Evolutionary conservation across 2,888 invertebrate species (phyloP).

Genomic region (Macaria liturata): DNA sequence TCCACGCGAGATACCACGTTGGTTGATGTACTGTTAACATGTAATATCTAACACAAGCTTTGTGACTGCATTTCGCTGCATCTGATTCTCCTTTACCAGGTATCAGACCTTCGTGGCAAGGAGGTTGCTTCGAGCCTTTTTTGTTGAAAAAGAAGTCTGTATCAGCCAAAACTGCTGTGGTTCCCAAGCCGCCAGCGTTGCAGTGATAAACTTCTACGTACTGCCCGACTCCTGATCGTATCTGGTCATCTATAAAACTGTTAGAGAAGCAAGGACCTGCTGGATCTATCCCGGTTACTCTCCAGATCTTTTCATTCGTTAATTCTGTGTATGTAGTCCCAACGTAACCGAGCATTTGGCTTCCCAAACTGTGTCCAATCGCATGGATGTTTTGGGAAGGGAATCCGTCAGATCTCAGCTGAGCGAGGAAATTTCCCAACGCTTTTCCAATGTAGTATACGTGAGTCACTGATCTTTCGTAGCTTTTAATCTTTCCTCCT

Average conservation of each 20-base stretch:
- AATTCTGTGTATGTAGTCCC: constrained; percentile 55
- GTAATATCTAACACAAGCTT: constrained; percentile 67
- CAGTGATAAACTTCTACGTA: constrained; percentile 86
- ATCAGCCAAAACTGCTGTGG: constrained; percentile 77
- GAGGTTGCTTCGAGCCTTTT: constrained; percentile 81
- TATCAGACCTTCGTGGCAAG: constrained; percentile 66
- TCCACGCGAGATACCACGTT: constrained; percentile 63
- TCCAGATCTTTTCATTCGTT: constrained; percentile 64
- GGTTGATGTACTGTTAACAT: constrained; percentile 60
- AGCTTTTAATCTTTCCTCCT: constrained; percentile 62
- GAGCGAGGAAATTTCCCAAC: constrained; percentile 60
- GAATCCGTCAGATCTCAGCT: constrained; percentile 54
- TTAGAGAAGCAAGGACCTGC: constrained; percentile 77
- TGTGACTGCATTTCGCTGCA: constrained; percentile 71
- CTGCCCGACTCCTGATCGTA: constrained; percentile 79
- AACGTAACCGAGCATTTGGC: constrained; percentile 65
- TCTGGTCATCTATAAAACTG: constrained; percentile 64
- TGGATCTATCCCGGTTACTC: constrained; percentile 71
- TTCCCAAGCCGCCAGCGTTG: constrained; percentile 80
- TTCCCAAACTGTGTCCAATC: constrained; percentile 71
- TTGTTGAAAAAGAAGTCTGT: constrained; percentile 84
- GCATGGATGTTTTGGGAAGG: constrained; percentile 66
- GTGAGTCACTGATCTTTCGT: constrained; percentile 66
- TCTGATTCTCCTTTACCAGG: constrained; percentile 67
- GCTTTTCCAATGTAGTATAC: constrained; percentile 63